These are phyloP conservation scores for Limanda limanda DNA, from an alignment of 2,113 vertebrate genomes.

Conservation along the genomic window DNA sequence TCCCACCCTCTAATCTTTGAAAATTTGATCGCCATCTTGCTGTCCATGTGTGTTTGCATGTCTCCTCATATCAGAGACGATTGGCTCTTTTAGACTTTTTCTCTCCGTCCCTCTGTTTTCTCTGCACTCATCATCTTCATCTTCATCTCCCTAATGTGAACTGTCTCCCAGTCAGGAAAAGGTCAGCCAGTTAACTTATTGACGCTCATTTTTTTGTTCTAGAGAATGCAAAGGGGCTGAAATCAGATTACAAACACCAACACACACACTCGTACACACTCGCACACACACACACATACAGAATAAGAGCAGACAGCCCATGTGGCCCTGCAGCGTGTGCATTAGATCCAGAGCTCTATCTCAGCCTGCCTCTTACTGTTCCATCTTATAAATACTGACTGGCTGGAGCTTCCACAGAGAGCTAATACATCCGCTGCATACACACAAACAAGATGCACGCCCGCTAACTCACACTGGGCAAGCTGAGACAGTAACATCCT, in stretches of 20 bases:
- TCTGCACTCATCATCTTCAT: constrained; percentile 10
- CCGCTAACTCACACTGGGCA: constrained; percentile 37
- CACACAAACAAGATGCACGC: constrained; percentile 18
- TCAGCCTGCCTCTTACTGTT: constrained; percentile 32
- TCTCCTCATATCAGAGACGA: constrained; percentile 14
- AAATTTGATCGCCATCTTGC: constrained; percentile 31
- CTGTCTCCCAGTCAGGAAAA: constrained; percentile 32
- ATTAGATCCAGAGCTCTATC: constrained; percentile 45
- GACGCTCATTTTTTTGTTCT: background rate
- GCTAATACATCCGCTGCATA: constrained; percentile 5
- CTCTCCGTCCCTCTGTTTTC: background rate
- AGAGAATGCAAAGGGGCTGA: constrained; percentile 26
- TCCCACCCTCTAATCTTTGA: constrained; percentile 23
- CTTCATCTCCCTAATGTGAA: constrained; percentile 26
- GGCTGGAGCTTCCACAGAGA: constrained; percentile 25
- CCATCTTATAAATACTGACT: constrained; percentile 42
- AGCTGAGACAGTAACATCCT: constrained; percentile 68
- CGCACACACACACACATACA: background rate
- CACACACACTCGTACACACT: constrained; percentile 5
- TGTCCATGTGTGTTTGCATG: constrained; percentile 4
- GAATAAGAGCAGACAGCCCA: constrained; percentile 40
- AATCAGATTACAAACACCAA: constrained; percentile 46
- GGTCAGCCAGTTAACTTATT: constrained; percentile 26
- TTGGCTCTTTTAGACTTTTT: background rate
- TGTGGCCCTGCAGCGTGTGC: constrained; percentile 43